Evolutionary conservation across 2,797 vertebrate genomes (phyloP), one percentile per base, ranked within the genome.

Genomic region (Falco berigora): DNA sequence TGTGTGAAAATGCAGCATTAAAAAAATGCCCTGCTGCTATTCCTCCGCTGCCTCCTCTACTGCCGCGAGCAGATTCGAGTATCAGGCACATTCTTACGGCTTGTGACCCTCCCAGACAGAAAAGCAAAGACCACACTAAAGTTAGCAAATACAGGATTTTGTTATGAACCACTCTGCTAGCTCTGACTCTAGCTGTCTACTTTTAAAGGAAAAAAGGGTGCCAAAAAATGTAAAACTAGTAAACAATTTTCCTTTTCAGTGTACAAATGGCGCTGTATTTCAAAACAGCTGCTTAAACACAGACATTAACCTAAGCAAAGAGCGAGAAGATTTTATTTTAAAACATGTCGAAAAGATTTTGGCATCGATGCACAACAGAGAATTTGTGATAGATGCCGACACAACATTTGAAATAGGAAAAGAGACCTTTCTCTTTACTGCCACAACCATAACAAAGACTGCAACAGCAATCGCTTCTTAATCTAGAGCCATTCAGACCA

Each of bases 211-310:
- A 75, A 95, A 84, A 72, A 78, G 28, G 40, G 82, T 92, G 88
- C 94, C 94, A 95, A 92, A 92, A 96, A 95, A 92, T 49, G 83
- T 79, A 95, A 75, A 78, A 91, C 38, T 71, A 96, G 87, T 92
- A 97, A 96, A 91, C 92, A 92, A 25, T 94, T 96, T 91, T 88
- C 92, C 87, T 94, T 95, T 56, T 81, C 40, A 58, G 91, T 92
- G 95, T 94, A 97, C 94, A 94, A 96, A 66, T 6, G n/a, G 91
- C 4, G 5, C 85, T 61, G 72, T 38, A 56, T 76, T 93, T 92
- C 90, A 92, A 95, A 97, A 93, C 85, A 93, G 79, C 91, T 91
- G 93, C 92, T 95, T 90, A 92, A 92, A 81, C 78, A 69, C 0
- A 0, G 71, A 86, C 52, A 27, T 44, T 76, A 92, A 94, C 53